phyloP scores from a whole-genome alignment of 2,888 invertebrate genomes.

The Antheraea yamamai region DNA sequence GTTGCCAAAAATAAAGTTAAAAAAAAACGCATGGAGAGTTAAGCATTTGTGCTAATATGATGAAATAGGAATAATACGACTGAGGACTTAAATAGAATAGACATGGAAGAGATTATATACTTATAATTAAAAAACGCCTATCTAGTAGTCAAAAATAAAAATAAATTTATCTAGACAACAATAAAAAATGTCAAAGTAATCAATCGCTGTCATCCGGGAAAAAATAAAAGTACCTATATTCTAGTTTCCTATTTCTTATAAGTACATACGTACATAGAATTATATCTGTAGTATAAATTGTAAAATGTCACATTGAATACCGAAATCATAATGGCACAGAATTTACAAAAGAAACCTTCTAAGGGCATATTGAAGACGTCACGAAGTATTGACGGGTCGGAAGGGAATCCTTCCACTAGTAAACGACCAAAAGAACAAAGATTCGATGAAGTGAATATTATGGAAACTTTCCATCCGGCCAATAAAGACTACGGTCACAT shows the following conservation, averaged over 20 bases:
- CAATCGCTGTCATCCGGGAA: not conserved
- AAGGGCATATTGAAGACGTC: constrained; percentile 97
- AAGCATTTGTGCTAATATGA: too few species aligned
- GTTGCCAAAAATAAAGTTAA: too few species aligned
- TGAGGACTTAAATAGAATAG: too few species aligned
- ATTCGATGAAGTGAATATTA: constrained; percentile 99
- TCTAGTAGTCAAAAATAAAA: not conserved
- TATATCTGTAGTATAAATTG: not conserved
- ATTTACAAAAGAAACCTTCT: constrained; percentile 90
- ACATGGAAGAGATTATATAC: too few species aligned
- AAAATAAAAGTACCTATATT: not conserved
- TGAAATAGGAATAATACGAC: too few species aligned
- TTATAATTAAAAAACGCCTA: not conserved
- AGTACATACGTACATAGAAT: not conserved
- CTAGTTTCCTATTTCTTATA: constrained; percentile 20
- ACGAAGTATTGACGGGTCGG: constrained; percentile 92
- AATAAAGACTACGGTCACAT: constrained; percentile 99
- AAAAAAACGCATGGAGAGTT: too few species aligned
- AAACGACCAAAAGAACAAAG: constrained; percentile 85
- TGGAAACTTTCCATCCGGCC: constrained; percentile 97
- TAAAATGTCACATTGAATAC: constrained; percentile 47
- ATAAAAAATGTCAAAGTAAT: not conserved
- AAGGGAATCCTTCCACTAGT: constrained; percentile 70
- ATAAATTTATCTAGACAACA: not conserved
- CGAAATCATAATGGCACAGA: constrained; percentile 84